phyloP scores from a whole-genome alignment of 2,113 vertebrate species.

The Burhinus bistriatus region DNA sequence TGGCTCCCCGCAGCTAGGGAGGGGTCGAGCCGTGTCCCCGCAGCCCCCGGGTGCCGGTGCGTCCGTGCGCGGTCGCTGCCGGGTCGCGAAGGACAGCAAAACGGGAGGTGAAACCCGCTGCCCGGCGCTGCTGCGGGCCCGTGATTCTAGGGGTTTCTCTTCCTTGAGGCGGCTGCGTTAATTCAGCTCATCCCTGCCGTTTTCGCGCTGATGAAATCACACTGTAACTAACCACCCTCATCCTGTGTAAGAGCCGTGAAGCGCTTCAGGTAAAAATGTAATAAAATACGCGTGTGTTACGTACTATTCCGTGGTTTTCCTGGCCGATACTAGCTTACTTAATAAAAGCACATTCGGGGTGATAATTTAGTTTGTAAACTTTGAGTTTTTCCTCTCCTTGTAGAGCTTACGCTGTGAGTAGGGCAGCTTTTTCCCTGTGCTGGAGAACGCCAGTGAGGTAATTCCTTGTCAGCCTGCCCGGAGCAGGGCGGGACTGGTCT shows the following conservation, averaged over 20 bases:
- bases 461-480: background rate
- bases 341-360: background rate
- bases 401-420: background rate
- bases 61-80: background rate
- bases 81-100: background rate
- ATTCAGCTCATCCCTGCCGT: fast-evolving
- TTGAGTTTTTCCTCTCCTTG: background rate
- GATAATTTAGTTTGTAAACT: background rate
- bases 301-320: fast-evolving
- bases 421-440: background rate
- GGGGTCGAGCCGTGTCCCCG: too few relatives aligned
- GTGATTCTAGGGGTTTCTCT: background rate
- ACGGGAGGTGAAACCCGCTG: fast-evolving
- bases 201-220: background rate
- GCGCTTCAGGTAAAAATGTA: background rate
- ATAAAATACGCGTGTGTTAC: fast-evolving
- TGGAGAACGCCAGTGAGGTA: fast-evolving
- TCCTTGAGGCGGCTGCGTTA: background rate
- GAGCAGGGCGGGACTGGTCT: background rate
- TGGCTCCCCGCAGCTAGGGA: background rate
- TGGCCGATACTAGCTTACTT: fast-evolving
- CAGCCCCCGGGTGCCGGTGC: background rate
- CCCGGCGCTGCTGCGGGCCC: background rate
- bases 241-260: background rate
- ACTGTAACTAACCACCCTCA: fast-evolving